These are phyloP conservation scores for Tenthredo livida DNA, from an alignment of 2,888 invertebrate genomes.

Conservation along the genomic window DNA sequence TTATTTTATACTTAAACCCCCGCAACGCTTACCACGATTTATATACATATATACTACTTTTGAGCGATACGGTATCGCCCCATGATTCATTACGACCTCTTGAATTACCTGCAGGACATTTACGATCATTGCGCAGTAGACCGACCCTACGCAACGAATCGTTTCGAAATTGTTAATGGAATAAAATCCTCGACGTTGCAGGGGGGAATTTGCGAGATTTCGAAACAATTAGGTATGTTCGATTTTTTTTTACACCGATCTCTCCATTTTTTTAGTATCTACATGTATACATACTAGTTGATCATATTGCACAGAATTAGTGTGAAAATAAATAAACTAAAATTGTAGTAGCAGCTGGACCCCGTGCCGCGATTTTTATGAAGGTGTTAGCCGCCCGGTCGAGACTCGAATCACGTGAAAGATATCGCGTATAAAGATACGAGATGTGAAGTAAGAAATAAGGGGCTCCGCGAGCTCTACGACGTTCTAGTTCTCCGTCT, in stretches of 20 bases:
- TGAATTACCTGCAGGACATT: conserved; percentile 34
- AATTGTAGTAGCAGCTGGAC: conserved; percentile 14
- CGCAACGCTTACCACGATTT: neutral
- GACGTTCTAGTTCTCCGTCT: conserved; percentile 33
- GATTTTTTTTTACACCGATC: neutral
- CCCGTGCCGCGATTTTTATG: conserved; percentile 31
- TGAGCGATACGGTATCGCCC: conserved; percentile 5
- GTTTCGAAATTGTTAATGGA: neutral
- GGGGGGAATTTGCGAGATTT: neutral
- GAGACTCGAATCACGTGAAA: neutral
- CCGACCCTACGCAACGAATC: conserved; percentile 15
- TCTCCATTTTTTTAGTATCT: neutral
- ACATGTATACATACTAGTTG: neutral
- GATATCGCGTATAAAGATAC: conserved; percentile 39
- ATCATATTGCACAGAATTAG: neutral
- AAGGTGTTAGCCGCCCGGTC: neutral
- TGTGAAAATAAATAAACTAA: neutral
- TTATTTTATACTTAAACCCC: neutral
- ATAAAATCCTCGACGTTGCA: neutral
- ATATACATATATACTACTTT: no score
- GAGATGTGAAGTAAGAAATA: neutral
- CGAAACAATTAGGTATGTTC: neutral
- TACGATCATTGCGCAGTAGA: neutral
- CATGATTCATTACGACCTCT: conserved; percentile 23
- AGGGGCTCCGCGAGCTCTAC: conserved; percentile 6